Conservation (phyloP, 2,797 vertebrate species). For the Gallinago stenura region DNA sequence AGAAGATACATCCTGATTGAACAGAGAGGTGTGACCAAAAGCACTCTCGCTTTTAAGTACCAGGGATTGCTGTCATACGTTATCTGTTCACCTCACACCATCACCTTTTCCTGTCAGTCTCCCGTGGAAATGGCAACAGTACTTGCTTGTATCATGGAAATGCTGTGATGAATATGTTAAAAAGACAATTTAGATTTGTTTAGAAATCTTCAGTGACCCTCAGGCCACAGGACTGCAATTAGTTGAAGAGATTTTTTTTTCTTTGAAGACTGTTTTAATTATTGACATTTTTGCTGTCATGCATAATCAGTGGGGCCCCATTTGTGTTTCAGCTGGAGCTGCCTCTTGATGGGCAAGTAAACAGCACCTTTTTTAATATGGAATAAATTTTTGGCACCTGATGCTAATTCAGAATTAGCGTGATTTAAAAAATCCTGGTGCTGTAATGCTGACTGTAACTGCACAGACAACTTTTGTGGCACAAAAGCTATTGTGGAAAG, state of each 20-base stretch:
- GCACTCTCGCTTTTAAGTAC: neutral
- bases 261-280: neutral
- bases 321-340: constrained; percentile 3
- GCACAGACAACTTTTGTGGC: neutral
- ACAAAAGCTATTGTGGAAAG: neutral
- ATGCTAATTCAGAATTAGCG: neutral
- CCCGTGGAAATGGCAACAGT: neutral
- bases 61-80: neutral
- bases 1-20: neutral
- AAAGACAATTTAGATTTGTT: neutral
- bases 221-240: neutral
- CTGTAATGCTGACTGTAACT: neutral
- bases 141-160: neutral
- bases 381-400: neutral
- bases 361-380: neutral
- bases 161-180: neutral
- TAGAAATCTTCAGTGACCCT: neutral
- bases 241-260: neutral
- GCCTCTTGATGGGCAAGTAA: neutral
- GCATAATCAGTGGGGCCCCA: neutral
- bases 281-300: neutral
- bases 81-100: neutral
- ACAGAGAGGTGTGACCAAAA: neutral
- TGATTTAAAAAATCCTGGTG: neutral
- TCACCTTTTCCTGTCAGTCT: neutral